Evolutionary conservation across 2,888 invertebrate genomes (phyloP), one percentile per base, ranked within the genome.

Genomic region (Agriopis marginaria): DNA sequence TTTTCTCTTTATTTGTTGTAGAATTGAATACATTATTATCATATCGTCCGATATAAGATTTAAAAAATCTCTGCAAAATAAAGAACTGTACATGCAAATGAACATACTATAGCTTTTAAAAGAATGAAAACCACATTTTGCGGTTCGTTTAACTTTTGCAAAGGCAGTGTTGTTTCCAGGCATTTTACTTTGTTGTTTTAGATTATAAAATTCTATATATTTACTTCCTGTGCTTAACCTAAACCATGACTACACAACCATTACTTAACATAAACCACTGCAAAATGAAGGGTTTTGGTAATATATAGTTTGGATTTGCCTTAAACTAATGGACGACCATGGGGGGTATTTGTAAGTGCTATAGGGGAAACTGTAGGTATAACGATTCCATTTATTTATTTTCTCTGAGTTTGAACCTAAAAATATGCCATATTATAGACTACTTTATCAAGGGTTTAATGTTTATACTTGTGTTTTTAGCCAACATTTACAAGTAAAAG

Each of bases 91-190:
- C 63, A 51, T 44, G 45, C 32, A 54, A 63, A 62, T 11, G 55
- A 45, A 47, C 14, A 39, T 45, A 32, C 32, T 44, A 53, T 45
- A 63, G 50, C 61, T 50, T 11, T 40, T 39, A 47, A 54, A 63
- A 63, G 44, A 53, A 63, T 44, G 10, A 47, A 63, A 54, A 11
- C 54, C 45, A 10, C 12, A 53, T 63, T 63, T 63, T 45, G 54
- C 54, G 54, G 63, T 54, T 42, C 47, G 54, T 55, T 63, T 54
- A 44, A 47, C 63, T 45, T 58, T 58, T 23, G 45, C 10, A 23
- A 45, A 58, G 58, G 17, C 14, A 42, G 40, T 55, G 40, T 58
- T 55, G 14, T 58, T 55, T 1, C 53, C 53, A 54, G 14, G 40
- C 44, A 5, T 58, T 44, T 44, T 45, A 45, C 23, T 58, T 58